Evolutionary conservation across 2,113 vertebrate species (phyloP), one percentile per base, ranked within the genome.

Genomic region (Salvelinus fontinalis): DNA sequence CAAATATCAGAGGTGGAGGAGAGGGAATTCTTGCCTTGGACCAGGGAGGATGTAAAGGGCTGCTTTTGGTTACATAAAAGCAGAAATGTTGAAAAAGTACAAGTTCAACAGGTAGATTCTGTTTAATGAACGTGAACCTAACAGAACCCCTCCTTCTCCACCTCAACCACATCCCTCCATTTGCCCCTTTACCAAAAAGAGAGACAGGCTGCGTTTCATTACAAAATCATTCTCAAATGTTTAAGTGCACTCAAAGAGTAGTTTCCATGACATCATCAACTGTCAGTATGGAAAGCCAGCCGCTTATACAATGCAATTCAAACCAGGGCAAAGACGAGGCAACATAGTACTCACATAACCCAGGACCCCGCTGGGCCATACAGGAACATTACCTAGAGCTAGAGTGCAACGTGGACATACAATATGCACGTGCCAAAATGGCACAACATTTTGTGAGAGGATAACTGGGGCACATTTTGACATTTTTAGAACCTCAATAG

Each of bases 221-320:
- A 92, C 85, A 85, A 89, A 88, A 89, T 84, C 7, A 84, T 86
- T 89, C 85, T 85, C 69, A 83, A 64, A 77, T 85, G 89, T 89
- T 88, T 76, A 89, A 91, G 88, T 27, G 79, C 84, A 48, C 71
- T 90, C 85, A 86, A 54, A 54, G 51, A 86, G 85, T 2, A 87
- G 75, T 92, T 93, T 92, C 91, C 91, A 91, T 93, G 88, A 92
- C 87, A 85, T 92, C 91, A 92, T 83, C 87, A 90, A 86, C 87
- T 92, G 87, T 89, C 88, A 87, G 87, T 82, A 82, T 79, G 84
- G 60, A 86, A 87, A 87, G 86, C 85, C 84, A 85, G 88, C 86
- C 71, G 48, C 89, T 90, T 87, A 89, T 86, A 85, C 83, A 83
- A 81, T 78, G 76, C 89, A 92, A 89, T 84, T 84, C 79, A 90